A percentile compares a stretch with the other conserved stretches of the same genome.
Evolutionary conservation across 2,797 vertebrate genomes (phyloP).

Genomic region (Enteromius viviparus): DNA sequence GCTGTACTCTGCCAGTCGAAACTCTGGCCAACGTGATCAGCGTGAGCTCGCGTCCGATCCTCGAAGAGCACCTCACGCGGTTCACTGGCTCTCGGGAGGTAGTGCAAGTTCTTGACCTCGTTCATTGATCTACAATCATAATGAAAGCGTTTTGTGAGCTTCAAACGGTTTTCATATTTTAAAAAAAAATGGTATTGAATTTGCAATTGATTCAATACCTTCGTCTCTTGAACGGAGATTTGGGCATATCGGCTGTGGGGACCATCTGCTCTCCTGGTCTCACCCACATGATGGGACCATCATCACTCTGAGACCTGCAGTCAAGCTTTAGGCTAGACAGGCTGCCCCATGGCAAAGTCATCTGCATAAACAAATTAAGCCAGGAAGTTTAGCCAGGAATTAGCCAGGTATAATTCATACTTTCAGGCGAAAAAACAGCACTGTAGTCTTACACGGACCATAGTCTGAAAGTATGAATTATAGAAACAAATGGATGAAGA

Average conservation of each 20-base stretch:
- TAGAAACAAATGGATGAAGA: background rate
- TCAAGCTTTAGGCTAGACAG: constrained; percentile 93
- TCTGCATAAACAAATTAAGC: constrained; percentile 73
- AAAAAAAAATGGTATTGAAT: background rate
- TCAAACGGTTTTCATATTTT: background rate
- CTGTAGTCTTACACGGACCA: background rate
- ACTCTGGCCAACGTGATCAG: constrained; percentile 97
- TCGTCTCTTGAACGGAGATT: constrained; percentile 97
- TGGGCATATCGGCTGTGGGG: constrained; percentile 97
- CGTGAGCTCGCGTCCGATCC: constrained; percentile 94
- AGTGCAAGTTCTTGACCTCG: constrained; percentile 97
- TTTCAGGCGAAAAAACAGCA: too few species aligned
- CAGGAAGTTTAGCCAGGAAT: background rate
- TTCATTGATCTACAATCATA: constrained; percentile 88
- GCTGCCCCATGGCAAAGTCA: constrained; percentile 96
- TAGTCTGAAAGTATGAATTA: background rate
- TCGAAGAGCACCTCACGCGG: constrained; percentile 97
- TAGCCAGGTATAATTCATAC: too few species aligned
- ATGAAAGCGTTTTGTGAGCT: background rate
- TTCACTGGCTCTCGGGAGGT: constrained; percentile 94
- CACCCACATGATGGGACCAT: constrained; percentile 99
- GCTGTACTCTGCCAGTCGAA: constrained; percentile 99
- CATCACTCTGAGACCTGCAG: constrained; percentile 96
- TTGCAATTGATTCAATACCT: constrained; percentile 74
- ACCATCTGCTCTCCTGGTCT: constrained; percentile 98